These are phyloP conservation scores for Electrona antarctica DNA, from an alignment of 2,113 vertebrate species.

Conservation along the genomic window DNA sequence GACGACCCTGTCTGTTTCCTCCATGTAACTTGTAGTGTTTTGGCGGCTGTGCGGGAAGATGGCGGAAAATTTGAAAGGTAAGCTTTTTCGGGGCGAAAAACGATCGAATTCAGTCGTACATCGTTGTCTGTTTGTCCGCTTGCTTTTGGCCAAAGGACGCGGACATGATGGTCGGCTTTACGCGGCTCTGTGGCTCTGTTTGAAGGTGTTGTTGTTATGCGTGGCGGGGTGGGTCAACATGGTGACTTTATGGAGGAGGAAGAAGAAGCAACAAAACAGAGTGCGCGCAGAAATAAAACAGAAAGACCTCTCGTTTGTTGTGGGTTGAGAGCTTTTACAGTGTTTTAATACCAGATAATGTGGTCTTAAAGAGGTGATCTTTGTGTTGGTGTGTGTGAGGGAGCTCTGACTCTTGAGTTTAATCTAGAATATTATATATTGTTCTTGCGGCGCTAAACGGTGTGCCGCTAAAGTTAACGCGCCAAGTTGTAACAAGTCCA, in stretches of 20 bases:
- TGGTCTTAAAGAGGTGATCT: no score
- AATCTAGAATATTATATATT: no score
- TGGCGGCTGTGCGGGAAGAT: conserved; percentile 72
- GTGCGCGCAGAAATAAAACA: no score
- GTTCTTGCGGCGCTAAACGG: no score
- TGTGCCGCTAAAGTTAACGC: no score
- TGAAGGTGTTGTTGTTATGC: background rate
- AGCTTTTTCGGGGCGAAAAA: conserved; percentile 11
- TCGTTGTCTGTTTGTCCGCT: background rate
- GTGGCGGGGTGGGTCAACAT: background rate
- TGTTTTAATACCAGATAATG: no score
- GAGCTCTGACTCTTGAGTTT: no score
- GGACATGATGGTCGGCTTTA: background rate
- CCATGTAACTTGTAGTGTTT: conserved; percentile 40
- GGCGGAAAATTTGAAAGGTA: conserved; percentile 81
- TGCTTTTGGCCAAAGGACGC: background rate
- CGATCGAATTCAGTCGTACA: background rate
- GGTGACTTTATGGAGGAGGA: background rate
- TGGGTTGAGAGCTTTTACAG: no score
- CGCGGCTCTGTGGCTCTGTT: background rate
- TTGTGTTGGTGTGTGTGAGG: no score
- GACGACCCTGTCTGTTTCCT: conserved; percentile 15
- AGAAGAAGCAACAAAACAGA: no score
- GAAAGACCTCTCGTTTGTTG: no score
- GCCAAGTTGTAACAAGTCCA: no score